Conservation (phyloP, 2,888 invertebrate genomes). For the Aphodius sticticus region DNA sequence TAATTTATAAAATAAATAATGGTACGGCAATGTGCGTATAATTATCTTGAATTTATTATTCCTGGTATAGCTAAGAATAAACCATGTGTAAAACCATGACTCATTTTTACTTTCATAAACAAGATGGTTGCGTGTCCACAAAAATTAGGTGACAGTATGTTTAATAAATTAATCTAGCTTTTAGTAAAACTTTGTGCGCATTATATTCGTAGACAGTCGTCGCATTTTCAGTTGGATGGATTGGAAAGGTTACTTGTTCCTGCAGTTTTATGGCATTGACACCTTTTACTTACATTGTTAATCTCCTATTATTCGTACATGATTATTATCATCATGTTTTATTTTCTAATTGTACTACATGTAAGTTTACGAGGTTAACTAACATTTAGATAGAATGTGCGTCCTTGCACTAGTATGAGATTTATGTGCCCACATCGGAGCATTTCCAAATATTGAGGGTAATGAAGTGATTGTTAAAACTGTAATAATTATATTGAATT, state of each 20-base stretch:
- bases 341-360: background rate
- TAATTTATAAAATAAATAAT: background rate
- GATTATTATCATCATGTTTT: background rate
- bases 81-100: background rate
- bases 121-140: background rate
- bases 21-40: background rate
- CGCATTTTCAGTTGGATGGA: background rate
- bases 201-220: background rate
- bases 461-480: background rate
- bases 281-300: background rate
- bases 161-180: background rate
- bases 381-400: background rate
- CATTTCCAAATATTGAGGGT: background rate
- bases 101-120: background rate
- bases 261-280: background rate
- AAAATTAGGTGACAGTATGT: background rate
- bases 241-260: background rate
- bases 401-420: background rate
- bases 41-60: background rate
- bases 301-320: background rate
- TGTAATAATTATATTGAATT: too few species aligned
- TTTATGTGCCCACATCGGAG: background rate
- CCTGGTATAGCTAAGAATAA: background rate
- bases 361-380: background rate
- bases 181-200: background rate